A percentile compares a stretch with the other conserved stretches of the same genome.
Conservation (phyloP, 2,113 vertebrate genomes). For the Phylloscopus trochilus region DNA sequence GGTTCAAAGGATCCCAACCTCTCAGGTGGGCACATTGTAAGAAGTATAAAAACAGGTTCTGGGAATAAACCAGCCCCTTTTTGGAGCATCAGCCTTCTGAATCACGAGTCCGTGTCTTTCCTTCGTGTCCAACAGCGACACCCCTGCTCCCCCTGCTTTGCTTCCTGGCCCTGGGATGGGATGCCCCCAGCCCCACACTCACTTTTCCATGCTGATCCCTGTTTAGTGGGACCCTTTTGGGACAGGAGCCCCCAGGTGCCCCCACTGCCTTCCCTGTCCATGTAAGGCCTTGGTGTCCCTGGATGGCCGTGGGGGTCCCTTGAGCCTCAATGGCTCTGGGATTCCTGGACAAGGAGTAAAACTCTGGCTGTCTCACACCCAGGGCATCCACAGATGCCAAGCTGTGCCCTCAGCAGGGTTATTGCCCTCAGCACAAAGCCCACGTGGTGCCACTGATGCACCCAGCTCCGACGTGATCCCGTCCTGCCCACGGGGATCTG, state of each 20-base stretch:
- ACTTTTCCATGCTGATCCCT: not conserved
- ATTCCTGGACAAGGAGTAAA: not conserved
- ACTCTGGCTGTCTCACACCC: not conserved
- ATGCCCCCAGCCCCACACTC: not conserved
- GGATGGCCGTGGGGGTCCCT: not conserved
- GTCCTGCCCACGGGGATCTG: fast-evolving
- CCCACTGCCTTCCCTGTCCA: not conserved
- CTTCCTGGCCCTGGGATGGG: fast-evolving
- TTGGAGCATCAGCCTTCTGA: no score
- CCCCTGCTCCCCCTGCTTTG: fast-evolving
- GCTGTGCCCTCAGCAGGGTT: not conserved
- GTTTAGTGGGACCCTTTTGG: not conserved
- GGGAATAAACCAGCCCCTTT: no score
- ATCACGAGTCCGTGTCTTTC: no score
- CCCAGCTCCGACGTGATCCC: not conserved
- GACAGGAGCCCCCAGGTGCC: not conserved
- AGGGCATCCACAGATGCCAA: not conserved
- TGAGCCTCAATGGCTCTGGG: not conserved
- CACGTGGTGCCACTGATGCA: fast-evolving
- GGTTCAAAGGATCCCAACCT: no score
- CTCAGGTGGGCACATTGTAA: no score
- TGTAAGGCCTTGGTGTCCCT: not conserved
- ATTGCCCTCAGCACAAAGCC: not conserved
- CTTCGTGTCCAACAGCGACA: no score
- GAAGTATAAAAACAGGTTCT: no score